A percentile compares a stretch with the other conserved stretches of the same genome.
Conservation (phyloP, 2,797 vertebrate species). For the Myotis pilosus region DNA sequence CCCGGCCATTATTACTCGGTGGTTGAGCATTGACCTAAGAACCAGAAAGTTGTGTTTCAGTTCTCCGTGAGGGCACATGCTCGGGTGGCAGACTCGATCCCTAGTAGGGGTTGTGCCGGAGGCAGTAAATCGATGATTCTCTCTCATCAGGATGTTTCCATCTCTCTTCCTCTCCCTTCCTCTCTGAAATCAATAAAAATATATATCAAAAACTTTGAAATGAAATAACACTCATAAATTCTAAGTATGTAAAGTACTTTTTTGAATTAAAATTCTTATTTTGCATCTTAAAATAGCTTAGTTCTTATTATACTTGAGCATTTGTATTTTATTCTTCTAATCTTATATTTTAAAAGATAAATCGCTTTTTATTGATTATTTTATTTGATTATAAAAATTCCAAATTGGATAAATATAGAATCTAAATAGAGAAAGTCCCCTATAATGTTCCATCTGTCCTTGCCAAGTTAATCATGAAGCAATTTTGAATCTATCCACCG, state of each 20-base stretch:
- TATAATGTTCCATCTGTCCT: neutral
- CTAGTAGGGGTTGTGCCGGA: too few relatives aligned
- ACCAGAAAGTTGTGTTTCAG: too few relatives aligned
- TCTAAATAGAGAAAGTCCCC: neutral
- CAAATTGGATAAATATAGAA: conserved; percentile 12
- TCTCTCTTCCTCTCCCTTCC: too few relatives aligned
- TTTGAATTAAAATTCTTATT: conserved; percentile 35
- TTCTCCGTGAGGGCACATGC: too few relatives aligned
- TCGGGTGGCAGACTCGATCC: too few relatives aligned
- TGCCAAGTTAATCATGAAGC: neutral
- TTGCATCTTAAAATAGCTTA: neutral
- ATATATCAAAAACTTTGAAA: neutral
- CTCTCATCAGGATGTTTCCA: too few relatives aligned
- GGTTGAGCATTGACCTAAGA: too few relatives aligned
- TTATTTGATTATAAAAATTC: conserved; percentile 20
- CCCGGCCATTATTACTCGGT: neutral
- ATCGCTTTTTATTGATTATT: neutral
- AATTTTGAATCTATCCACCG: neutral
- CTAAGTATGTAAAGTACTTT: neutral
- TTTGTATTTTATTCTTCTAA: neutral
- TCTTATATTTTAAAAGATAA: neutral
- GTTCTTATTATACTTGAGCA: neutral
- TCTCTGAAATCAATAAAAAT: too few relatives aligned
- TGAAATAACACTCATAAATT: neutral
- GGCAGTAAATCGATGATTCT: too few relatives aligned